Evolutionary conservation across 1,140 invertebrate genomes (phyloP).

Genomic region (Brachionus paranguensis): DNA sequence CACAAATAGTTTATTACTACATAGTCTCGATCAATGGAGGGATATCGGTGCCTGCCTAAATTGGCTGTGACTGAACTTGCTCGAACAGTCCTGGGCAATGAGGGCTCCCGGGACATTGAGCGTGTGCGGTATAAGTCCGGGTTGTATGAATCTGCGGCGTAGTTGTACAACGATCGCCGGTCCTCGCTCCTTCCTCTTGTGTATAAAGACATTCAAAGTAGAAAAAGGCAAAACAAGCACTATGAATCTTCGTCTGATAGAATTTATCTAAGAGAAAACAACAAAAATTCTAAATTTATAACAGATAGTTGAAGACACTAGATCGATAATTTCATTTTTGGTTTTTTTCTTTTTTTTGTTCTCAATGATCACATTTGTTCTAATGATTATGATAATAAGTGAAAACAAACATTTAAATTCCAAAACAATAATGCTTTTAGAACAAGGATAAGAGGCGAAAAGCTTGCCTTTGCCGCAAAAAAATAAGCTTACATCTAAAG

Average conservation of each 20-base stretch:
- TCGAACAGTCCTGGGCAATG: background rate
- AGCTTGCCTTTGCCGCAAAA: background rate
- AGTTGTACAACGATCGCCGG: background rate
- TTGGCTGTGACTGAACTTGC: background rate
- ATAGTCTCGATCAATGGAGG: background rate
- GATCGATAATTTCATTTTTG: background rate
- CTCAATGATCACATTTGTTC: background rate
- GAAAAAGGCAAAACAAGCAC: background rate
- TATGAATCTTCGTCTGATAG: background rate
- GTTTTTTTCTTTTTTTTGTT: background rate
- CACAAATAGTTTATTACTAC: background rate
- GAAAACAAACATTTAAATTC: background rate
- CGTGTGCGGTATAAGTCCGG: background rate
- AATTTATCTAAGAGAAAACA: background rate
- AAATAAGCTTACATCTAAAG: constrained; percentile 11
- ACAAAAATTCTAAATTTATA: background rate
- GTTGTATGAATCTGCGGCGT: background rate
- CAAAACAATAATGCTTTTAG: background rate
- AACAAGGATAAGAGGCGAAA: background rate
- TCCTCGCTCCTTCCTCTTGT: constrained; percentile 13
- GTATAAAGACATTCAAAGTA: constrained; percentile 1
- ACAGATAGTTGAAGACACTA: background rate
- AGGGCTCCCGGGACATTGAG: constrained; percentile 8
- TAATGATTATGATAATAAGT: constrained; percentile 31
- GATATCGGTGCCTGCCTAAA: background rate